Evolutionary conservation across 2,888 invertebrate species (phyloP), one percentile per base, ranked within the genome.

Genomic region (Athalia circularis): DNA sequence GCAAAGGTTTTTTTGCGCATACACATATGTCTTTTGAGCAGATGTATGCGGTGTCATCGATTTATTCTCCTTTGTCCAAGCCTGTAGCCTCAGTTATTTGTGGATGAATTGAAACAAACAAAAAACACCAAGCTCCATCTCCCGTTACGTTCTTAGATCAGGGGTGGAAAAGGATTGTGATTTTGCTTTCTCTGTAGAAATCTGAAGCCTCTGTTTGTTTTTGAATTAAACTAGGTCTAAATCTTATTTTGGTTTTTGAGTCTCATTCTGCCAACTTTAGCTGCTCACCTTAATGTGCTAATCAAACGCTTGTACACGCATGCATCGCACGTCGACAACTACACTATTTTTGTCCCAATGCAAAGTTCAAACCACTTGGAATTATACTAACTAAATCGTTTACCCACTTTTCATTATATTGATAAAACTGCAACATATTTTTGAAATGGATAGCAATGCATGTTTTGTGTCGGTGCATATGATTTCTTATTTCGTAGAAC

Each of bases 1-100:
- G 68, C 68, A 68, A 68, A 11, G 68, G 54, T 5, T 43, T 15
- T 68, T 9, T 48, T 48, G 8, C n/a, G 50, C 9, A 29, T 68
- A 29, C 0, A 4, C 52, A 43, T n/a, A n/a, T 11, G 11, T 68
- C 45, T 29, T 50, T 67, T 65, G 45, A 11, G 45, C 45, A 64
- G 65, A 11, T 47, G n/a, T 65, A 11, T 65, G 5, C 65, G 9
- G 11, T 54, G 54, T 9, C n/a, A 6, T 13, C 8, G 50, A 29
- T 15, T 54, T 54, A 52, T 5, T 52, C 9, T 52, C 52, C 54
- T 29, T 54, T 29, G 29, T 29, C 29, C 29, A 29, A 29, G 29
- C 29, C 15, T n/a, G 15, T 50, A 48, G 48, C 48, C 50, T 50
- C 9, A 15, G 4, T 67, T 50, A 50, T 15, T 50, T 48, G 29